These are phyloP conservation scores for Eurypyga helias DNA, from an alignment of 2,113 vertebrate species.

Conservation along the genomic window DNA sequence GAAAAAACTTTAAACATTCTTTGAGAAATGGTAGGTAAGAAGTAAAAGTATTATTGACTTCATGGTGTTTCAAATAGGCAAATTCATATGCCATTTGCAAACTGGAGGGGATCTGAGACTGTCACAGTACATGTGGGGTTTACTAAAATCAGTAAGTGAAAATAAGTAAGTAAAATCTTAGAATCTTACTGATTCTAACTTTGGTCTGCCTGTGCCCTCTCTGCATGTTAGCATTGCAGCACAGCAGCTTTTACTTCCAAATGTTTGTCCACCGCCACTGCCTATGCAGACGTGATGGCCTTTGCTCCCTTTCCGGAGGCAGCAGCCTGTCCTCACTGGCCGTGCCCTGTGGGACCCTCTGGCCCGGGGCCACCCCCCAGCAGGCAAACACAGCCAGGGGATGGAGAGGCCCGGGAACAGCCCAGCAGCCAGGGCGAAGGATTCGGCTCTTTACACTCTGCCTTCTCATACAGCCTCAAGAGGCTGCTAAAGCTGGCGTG, in stretches of 20 bases:
- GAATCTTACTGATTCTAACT: background rate
- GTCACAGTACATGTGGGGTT: background rate
- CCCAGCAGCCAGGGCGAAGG: background rate
- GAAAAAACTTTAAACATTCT: background rate
- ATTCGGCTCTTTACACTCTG: background rate
- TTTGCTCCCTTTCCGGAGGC: background rate
- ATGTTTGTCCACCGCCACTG: too few species aligned
- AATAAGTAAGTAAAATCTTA: background rate
- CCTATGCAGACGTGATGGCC: fast-evolving
- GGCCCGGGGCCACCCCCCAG: background rate
- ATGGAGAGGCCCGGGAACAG: fast-evolving
- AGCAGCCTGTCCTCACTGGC: background rate
- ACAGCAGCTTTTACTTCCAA: background rate
- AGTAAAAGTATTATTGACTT: background rate
- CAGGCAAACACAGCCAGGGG: fast-evolving
- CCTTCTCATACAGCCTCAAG: background rate
- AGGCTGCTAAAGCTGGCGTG: background rate
- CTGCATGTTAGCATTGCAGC: fast-evolving
- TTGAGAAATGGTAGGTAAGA: background rate
- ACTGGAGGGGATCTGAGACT: background rate
- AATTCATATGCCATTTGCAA: background rate
- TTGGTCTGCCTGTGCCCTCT: background rate
- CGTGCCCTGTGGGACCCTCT: background rate
- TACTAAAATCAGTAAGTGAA: too few species aligned
- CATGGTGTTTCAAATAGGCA: background rate